A percentile compares a stretch with the other conserved stretches of the same genome.
Conservation (phyloP, 1,140 invertebrate genomes). For the Aporrectodea caliginosa region DNA sequence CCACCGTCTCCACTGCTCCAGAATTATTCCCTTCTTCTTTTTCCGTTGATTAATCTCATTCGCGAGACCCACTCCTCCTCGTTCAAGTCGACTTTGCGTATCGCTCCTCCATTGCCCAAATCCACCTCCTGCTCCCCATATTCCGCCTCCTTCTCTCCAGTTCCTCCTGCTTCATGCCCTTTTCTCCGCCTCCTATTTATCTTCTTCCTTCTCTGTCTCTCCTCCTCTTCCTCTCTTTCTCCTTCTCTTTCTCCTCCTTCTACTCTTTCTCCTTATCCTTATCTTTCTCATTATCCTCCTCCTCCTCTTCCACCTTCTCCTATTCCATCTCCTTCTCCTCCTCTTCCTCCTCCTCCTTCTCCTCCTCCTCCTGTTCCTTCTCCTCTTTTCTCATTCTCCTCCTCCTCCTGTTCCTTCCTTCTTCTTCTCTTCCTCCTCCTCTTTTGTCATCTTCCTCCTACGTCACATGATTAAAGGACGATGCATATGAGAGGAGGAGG, state of each 20-base stretch:
- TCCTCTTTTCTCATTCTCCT: neutral
- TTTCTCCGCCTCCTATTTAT: neutral
- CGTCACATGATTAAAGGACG: no score
- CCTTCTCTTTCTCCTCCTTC: neutral
- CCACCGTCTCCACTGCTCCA: no score
- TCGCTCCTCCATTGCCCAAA: no score
- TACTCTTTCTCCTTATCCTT: neutral
- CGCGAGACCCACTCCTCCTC: no score
- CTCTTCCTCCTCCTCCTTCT: neutral
- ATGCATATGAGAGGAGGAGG: no score
- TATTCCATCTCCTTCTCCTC: neutral
- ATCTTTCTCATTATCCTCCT: neutral
- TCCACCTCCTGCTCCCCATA: neutral
- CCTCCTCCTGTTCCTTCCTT: neutral
- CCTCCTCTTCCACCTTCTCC: neutral
- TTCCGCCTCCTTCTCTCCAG: neutral
- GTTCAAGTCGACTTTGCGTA: no score
- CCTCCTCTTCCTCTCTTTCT: neutral
- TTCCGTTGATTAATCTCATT: no score
- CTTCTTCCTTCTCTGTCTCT: neutral
- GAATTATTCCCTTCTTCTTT: no score
- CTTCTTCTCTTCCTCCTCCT: neutral
- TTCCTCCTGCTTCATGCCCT: neutral
- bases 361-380: neutral
- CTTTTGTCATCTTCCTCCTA: no score